Base-by-base conservation (phyloP, 1,140 invertebrate genomes). In the Episyrphus balteatus region DNA sequence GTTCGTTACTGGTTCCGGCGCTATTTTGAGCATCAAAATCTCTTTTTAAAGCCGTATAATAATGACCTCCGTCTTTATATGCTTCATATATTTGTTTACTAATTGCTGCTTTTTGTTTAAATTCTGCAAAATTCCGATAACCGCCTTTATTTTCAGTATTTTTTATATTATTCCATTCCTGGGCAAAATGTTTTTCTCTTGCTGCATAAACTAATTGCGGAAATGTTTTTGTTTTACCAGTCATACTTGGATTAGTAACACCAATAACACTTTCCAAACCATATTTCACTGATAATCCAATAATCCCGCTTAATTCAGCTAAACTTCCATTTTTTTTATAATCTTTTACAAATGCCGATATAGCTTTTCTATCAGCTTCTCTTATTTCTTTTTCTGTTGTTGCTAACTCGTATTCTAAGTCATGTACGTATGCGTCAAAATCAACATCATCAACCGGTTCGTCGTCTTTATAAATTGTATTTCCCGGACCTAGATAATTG, bases 111-210 rank as follows among this genome's bases (percentile, higher is more conserved):
- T 15, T 10, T 45, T 33, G 12, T 21, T 49, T 49, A 45, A 49
- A 49, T 33, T 32, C 15, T 17, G 26, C 8, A 44, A 36, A 45
- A 50, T 36, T 34, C 14, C 9, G 17, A 50, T 36, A 46, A 21
- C 48, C 39, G 21, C 48, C 47, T 39, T 49, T 49, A 40, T 40
- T 42, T 30, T 42, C 42, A n/a, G 19, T 34, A 46, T 46, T 30
- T 50, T 50, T 46, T 40, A 46, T 46, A 11, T 18, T 31, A 37
- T 26, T 46, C 44, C 44, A 50, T 7, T 42, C 39, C 14, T 11
- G 12, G n/a, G 26, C 39, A 26, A 45, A 40, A 50, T 50, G 43
- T 34, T 44, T n/a, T 46, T 50, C 48, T 15, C 44, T n/a, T 42
- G 36, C 19, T 12, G 48, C 43, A 46, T 46, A 50, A 12, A 50